Conservation (phyloP, 53 echinoderm and acorn worm species). For the Stichopus horrens region DNA sequence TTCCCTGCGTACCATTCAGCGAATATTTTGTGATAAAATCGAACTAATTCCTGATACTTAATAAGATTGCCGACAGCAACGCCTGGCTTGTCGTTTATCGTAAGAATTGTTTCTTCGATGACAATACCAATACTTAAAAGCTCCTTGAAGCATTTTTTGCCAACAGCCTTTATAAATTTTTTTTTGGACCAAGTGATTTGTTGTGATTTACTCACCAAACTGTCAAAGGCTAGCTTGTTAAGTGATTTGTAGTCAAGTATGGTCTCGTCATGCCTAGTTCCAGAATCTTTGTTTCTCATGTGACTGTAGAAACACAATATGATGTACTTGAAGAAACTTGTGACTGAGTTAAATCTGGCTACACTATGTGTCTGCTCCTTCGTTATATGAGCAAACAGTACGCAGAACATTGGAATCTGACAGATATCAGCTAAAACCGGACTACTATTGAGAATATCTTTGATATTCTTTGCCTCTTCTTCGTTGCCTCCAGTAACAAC, state of each 20-base stretch:
- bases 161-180: background rate
- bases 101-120: background rate
- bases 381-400: background rate
- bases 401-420: conserved; percentile 1
- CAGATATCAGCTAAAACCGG: no score
- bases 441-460: no score
- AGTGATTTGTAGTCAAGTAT: background rate
- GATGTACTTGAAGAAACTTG: no score
- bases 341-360: background rate
- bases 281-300: no score
- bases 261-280: background rate
- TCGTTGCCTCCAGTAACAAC: background rate
- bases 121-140: background rate
- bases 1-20: conserved; percentile 10
- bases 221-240: background rate
- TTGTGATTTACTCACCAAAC: background rate
- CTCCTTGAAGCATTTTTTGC: background rate
- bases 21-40: conserved; percentile 13
- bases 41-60: no score
- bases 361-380: background rate
- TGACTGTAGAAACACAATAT: no score
- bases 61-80: no score
- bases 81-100: no score
- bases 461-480: background rate
- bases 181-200: background rate